Percentiles rank a stretch among this genome's conserved stretches.
These are phyloP conservation scores for Enteromius unitaeniatus DNA, from an alignment of 2,797 vertebrate species.

Conservation along the genomic window DNA sequence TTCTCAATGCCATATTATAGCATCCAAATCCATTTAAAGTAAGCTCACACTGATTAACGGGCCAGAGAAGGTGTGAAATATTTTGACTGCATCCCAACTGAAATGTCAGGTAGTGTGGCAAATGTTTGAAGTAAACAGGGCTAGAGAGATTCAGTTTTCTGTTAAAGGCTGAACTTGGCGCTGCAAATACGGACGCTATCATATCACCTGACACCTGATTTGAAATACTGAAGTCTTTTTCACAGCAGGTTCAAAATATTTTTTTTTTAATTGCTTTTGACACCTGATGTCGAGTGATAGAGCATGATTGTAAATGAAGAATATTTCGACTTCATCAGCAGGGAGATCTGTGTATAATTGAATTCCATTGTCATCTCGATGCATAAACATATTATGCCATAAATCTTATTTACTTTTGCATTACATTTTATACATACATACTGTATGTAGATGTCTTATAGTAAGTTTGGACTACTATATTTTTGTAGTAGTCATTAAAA, in stretches of 20 bases:
- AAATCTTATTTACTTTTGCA: background rate
- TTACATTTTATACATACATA: background rate
- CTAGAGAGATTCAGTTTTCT: constrained; percentile 9
- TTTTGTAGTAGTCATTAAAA: too few relatives aligned
- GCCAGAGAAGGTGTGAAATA: constrained; percentile 59
- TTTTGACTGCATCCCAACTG: constrained; percentile 15
- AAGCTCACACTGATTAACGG: constrained; percentile 66
- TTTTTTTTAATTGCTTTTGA: constrained; percentile 21
- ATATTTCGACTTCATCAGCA: background rate
- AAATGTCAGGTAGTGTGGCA: constrained; percentile 61
- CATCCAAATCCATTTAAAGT: constrained; percentile 47
- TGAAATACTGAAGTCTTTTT: constrained; percentile 12
- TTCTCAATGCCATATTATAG: constrained; percentile 10
- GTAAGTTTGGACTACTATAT: background rate
- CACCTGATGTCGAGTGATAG: constrained; percentile 1
- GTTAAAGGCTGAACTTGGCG: constrained; percentile 14
- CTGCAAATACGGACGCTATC: constrained; percentile 7
- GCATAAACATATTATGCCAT: background rate
- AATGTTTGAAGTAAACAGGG: constrained; percentile 51
- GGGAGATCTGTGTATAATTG: constrained; percentile 16
- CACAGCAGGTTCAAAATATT: background rate
- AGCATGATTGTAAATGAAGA: constrained; percentile 1
- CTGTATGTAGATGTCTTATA: too few relatives aligned
- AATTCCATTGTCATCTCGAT: background rate
- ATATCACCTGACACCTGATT: constrained; percentile 33